Percentiles rank a stretch among this genome's conserved stretches.
These are phyloP conservation scores for Eueides isabella DNA, from an alignment of 1,140 invertebrate genomes.

Conservation along the genomic window DNA sequence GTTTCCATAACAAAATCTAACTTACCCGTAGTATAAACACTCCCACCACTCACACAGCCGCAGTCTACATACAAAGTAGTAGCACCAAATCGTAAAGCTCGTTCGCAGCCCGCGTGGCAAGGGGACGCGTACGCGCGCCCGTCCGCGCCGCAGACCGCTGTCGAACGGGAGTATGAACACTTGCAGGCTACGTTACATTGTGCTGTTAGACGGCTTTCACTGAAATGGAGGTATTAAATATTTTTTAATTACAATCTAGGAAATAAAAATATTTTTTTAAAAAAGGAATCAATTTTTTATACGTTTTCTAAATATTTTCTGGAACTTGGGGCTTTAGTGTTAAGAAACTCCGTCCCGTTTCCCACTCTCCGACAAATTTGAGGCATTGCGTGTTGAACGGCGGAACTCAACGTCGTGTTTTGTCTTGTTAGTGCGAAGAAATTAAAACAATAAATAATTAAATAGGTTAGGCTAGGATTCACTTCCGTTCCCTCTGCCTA, in stretches of 20 bases:
- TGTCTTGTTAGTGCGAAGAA: no score
- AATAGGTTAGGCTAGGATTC: no score
- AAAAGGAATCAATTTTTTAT: no score
- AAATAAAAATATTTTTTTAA: no score
- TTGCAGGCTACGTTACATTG: conserved; percentile 86
- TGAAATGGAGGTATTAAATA: conserved; percentile 36
- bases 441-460: no score
- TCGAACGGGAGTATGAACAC: conserved; percentile 82
- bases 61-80: no score
- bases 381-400: not conserved
- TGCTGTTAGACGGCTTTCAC: conserved; percentile 63
- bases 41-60: no score
- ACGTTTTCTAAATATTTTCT: no score
- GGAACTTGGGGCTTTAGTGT: not conserved
- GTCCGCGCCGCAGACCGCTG: conserved; percentile 90
- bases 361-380: not conserved
- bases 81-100: not conserved
- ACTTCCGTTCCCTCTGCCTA: no score
- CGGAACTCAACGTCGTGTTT: not conserved
- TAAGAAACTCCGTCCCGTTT: not conserved
- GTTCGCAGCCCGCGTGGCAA: conserved; percentile 90
- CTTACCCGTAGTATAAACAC: no score
- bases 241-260: no score
- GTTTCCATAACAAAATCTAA: no score
- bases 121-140: conserved; percentile 92